Base-by-base conservation (phyloP, 2,113 vertebrate species). In the Dicentrarchus labrax region DNA sequence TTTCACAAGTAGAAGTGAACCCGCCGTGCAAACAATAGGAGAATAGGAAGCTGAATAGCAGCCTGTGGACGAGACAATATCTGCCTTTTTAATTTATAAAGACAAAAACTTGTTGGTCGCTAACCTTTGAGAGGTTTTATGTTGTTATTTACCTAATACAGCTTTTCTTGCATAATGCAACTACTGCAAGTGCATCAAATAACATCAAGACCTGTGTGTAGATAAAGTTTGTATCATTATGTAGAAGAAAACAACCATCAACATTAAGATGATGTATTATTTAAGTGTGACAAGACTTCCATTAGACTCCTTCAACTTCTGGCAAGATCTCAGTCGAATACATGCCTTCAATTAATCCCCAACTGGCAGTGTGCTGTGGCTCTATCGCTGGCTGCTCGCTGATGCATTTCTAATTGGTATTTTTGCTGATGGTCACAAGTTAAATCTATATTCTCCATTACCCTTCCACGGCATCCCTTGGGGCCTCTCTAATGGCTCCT, bases 361-460 rank as follows among this genome's bases (percentile, higher is more conserved):
- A 73, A 76, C 74, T 75, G 81, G 79, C 81, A 62, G 76, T 47
- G 70, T 43, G 53, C 82, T 88, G 78, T 87, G 72, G 72, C 87
- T 86, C 70, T 83, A 83, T 82, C 53, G 10, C 88, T 30, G 62
- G 56, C 80, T 85, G 76, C 72, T 87, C 56, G 57, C 91, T 93
- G 93, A 94, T 94, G 94, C 91, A 91, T 92, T 91, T 91, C 90
- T 90, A 93, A 94, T 94, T 95, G 92, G 90, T 78, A 88, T 92
- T 92, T 94, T 91, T 93, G 92, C 93, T 94, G 92, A 94, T 93
- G 92, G 91, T 94, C 91, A 91, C 84, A 93, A 90, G 89, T 88
- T 89, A 85, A 86, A 92, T 93, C 92, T 87, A 93, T 93, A 94
- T 91, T 91, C 88, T 94, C 92, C 94, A 95, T 95, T 94, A 94